These are phyloP conservation scores for Myotis davidii DNA, from an alignment of 2,113 vertebrate species.

Conservation along the genomic window DNA sequence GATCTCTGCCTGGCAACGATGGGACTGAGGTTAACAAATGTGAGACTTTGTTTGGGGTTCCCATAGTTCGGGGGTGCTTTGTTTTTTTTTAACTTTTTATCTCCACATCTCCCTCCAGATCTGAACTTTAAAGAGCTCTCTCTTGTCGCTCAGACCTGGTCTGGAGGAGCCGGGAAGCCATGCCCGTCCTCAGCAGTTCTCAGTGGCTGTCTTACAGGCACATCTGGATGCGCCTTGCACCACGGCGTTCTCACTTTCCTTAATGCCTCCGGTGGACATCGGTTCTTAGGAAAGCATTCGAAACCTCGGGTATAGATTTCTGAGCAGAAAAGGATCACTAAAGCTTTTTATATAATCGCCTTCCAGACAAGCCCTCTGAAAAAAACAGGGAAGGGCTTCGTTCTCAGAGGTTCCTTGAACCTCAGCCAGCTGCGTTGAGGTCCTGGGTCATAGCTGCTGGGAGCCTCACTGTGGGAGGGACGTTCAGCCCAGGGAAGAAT, in stretches of 20 bases:
- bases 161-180: neutral
- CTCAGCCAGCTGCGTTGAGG: neutral
- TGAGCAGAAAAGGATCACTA: neutral
- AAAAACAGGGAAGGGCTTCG: neutral
- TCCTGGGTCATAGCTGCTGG: neutral
- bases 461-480: neutral
- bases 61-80: neutral
- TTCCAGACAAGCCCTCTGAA: neutral
- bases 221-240: neutral
- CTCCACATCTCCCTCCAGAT: neutral
- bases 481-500: neutral
- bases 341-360: neutral
- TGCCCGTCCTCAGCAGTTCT: neutral
- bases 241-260: neutral
- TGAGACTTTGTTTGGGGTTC: neutral
- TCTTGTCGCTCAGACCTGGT: neutral
- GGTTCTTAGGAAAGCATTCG: neutral
- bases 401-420: neutral
- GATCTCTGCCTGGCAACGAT: neutral
- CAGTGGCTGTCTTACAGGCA: neutral
- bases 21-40: neutral
- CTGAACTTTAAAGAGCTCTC: neutral
- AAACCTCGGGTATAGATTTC: neutral
- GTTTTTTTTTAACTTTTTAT: neutral
- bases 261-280: neutral